A percentile compares a stretch with the other conserved stretches of the same genome.
Conservation (phyloP, 2,797 vertebrate species). For the Philypnodon macrostomus region DNA sequence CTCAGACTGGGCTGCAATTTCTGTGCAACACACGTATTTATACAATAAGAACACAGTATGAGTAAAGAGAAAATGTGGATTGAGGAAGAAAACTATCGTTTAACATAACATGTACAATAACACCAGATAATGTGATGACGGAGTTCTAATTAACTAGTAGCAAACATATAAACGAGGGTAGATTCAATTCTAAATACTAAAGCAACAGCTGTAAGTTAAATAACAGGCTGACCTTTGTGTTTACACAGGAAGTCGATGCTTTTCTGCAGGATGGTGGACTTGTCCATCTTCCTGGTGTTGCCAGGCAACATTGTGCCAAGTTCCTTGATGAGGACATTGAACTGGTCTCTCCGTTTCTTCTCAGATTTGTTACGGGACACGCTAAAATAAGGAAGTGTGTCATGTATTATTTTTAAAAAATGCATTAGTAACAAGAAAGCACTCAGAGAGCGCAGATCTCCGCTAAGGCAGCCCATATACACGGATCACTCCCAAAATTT, state of each 20-base stretch:
- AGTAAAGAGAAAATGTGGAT: background rate
- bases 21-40: conserved; percentile 57
- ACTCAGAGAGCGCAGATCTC: no score
- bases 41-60: background rate
- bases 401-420: background rate
- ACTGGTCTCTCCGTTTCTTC: conserved; percentile 97
- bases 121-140: no score
- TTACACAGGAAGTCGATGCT: conserved; percentile 97
- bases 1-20: conserved; percentile 95
- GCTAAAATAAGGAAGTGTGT: conserved; percentile 64
- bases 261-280: conserved; percentile 96
- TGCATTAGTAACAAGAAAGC: no score
- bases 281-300: conserved; percentile 97
- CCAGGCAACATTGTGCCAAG: conserved; percentile 97
- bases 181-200: no score
- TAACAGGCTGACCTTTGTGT: conserved; percentile 87
- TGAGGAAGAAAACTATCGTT: no score
- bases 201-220: conserved; percentile 11
- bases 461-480: no score
- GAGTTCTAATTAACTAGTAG: no score
- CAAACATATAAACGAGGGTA: no score
- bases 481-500: no score
- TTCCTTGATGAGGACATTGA: conserved; percentile 99
- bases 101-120: no score
- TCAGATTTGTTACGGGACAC: conserved; percentile 98